These are phyloP conservation scores for Cheilosia vernalis DNA, from an alignment of 2,888 invertebrate genomes.

Conservation along the genomic window DNA sequence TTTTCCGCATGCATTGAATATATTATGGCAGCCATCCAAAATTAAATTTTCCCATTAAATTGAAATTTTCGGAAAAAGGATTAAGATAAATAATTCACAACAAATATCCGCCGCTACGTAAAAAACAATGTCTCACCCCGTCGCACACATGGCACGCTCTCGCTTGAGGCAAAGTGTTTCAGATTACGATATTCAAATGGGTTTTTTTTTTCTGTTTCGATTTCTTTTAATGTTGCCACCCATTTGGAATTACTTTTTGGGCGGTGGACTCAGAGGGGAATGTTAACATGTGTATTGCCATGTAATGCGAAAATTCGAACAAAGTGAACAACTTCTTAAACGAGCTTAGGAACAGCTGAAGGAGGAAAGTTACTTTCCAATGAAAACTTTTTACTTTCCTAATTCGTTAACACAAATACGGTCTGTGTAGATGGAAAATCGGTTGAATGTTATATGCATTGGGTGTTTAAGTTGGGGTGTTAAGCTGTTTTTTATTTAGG, in stretches of 20 bases:
- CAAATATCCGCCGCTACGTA: conserved; percentile 23
- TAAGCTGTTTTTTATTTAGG: no score
- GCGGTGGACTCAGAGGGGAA: not conserved
- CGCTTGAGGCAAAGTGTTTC: conserved; percentile 51
- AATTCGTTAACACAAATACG: no score
- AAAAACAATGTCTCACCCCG: conserved; percentile 33
- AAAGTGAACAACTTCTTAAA: conserved; percentile 67
- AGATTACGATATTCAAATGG: conserved; percentile 58
- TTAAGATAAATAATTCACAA: conserved; percentile 60
- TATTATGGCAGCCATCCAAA: conserved; percentile 18
- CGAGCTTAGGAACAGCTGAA: conserved; percentile 42
- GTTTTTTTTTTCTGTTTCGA: conserved; percentile 9
- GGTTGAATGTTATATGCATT: no score
- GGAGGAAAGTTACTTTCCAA: conserved; percentile 9
- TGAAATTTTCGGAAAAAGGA: conserved; percentile 59
- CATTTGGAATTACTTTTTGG: conserved; percentile 20
- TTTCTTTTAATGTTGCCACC: conserved; percentile 29
- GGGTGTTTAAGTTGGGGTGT: no score
- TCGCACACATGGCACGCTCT: conserved; percentile 44
- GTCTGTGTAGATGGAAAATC: no score
- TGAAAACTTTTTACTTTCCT: conserved; percentile 14
- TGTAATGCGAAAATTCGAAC: conserved; percentile 61
- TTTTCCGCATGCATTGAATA: conserved; percentile 22
- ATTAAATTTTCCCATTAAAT: conserved; percentile 47
- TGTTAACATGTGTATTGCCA: conserved; percentile 52